Percentiles rank a stretch among this genome's conserved stretches.
phyloP scores from a whole-genome alignment of 2,113 vertebrate species.

The Eupsittula cactorum region DNA sequence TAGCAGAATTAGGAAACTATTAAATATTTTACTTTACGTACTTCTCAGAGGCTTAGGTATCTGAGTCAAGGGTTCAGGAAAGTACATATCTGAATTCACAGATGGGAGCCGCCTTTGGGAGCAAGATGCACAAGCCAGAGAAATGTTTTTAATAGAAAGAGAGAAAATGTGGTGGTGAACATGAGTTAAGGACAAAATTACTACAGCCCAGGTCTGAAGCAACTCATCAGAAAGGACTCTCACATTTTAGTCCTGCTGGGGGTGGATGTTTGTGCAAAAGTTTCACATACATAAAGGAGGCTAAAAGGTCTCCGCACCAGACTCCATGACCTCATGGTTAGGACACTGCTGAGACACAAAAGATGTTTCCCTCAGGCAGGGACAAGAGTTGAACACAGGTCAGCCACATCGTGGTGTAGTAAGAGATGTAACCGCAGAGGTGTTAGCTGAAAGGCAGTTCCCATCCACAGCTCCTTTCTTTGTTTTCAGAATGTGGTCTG shows the following conservation, averaged over 20 bases:
- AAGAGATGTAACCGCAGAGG: neutral
- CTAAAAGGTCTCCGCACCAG: neutral
- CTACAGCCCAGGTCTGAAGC: neutral
- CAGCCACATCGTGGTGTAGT: neutral
- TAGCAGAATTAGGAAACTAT: neutral
- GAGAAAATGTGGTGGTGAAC: neutral
- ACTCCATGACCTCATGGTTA: neutral
- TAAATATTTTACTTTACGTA: neutral
- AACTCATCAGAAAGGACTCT: neutral
- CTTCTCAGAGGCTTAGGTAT: neutral
- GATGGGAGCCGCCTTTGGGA: neutral
- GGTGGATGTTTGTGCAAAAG: neutral
- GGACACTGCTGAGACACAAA: neutral
- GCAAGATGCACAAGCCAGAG: neutral
- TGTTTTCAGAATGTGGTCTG: neutral
- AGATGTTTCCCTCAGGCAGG: neutral
- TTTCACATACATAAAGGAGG: neutral
- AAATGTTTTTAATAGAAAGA: neutral
- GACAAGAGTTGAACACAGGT: neutral
- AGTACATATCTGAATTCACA: neutral
- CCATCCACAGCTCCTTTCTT: neutral
- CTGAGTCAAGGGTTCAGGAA: neutral
- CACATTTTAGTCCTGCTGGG: neutral
- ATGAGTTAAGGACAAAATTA: neutral
- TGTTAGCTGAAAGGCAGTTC: neutral